Evolutionary conservation across 2,113 vertebrate genomes (phyloP), one percentile per base, ranked within the genome.

Genomic region (Vanacampus margaritifer): DNA sequence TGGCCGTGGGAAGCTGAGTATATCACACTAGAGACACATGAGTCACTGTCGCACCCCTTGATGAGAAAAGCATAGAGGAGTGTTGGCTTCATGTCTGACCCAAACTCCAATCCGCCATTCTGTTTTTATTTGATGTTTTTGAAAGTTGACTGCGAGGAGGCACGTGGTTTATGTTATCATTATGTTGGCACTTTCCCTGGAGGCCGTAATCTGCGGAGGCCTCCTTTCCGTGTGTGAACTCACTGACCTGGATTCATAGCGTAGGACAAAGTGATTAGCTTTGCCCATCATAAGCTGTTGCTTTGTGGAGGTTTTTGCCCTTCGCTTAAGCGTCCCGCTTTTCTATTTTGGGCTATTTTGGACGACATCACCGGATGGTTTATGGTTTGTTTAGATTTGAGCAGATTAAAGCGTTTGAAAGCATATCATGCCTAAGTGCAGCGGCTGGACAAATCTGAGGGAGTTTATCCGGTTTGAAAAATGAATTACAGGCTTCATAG

Each of bases 211-310:
- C 53, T 17, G 21, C 53, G 60, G 37, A 17, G 60, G 32, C 26
- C 24, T 67, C 23, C 36, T 54, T 67, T 71, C 50, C 0, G 58
- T 71, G 1, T 73, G 61, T 78, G 39, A 77, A 80, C 75, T 79
- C 73, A 72, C 70, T 81, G 80, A 83, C 76, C 81, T 82, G 79
- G 71, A 80, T 81, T 78, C 65, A 58, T 70, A 64, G 67, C 43
- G 19, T 6, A 70, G 67, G 68, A 83, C 71, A 85, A 76, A 74
- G 65, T 11, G 50, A 84, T 79, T 78, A 62, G 69, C 69, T 21
- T 17, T 28, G 21, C 36, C 26, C 67, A 66, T 76, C 68, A 78
- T 72, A 73, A 73, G 64, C 66, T 67, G 62, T 51, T 65, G 67
- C 58, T 67, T 76, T 76, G 69, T 16, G 58, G 43, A 66, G 8